These are phyloP conservation scores for Steinernema khuongi DNA, from an alignment of 1,140 invertebrate species.

Conservation along the genomic window DNA sequence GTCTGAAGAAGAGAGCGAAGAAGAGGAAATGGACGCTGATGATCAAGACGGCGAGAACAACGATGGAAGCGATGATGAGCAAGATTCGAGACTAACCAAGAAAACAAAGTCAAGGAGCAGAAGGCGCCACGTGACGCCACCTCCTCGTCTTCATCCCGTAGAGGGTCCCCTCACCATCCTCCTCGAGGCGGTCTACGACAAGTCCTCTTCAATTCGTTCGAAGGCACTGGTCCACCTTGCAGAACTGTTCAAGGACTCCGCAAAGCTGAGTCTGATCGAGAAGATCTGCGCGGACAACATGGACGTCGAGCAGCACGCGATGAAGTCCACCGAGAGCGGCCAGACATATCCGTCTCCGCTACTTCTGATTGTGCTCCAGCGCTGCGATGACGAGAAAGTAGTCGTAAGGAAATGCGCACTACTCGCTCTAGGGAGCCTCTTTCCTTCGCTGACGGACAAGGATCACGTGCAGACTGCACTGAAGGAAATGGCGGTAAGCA, in stretches of 20 bases:
- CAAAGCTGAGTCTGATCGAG: not conserved
- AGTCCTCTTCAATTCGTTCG: not conserved
- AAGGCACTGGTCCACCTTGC: not conserved
- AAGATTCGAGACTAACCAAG: not conserved
- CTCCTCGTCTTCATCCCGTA: no score
- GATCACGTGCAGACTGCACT: not conserved
- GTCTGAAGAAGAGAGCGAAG: no score
- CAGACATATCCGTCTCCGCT: not conserved
- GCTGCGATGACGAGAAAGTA: not conserved
- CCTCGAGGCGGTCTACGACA: constrained; percentile 1
- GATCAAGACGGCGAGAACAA: no score
- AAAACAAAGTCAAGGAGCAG: not conserved
- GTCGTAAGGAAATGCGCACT: not conserved
- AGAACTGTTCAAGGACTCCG: not conserved
- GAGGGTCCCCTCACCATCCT: no score
- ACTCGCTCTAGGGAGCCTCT: not conserved
- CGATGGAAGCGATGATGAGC: not conserved
- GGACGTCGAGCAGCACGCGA: not conserved
- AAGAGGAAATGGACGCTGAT: no score
- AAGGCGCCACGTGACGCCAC: no score
- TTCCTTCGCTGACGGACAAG: not conserved
- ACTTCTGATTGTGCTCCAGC: not conserved
- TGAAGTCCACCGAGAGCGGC: not conserved
- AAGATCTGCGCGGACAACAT: not conserved
- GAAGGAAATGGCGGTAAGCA: not conserved